These are phyloP conservation scores for Meganola albula DNA, from an alignment of 2,888 invertebrate species.

Conservation along the genomic window DNA sequence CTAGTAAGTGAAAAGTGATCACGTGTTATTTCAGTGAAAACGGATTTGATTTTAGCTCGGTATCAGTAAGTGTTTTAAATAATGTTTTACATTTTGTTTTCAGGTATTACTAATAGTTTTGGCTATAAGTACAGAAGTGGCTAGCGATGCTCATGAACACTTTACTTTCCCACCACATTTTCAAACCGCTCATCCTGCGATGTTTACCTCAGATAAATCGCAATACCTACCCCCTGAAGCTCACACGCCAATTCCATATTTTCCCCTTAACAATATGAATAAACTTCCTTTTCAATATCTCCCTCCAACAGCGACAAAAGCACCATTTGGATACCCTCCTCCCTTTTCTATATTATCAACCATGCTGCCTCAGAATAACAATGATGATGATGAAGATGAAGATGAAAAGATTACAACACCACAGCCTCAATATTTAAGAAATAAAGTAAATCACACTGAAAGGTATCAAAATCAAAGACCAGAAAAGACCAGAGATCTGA, in stretches of 20 bases:
- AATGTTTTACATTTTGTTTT: conserved; percentile 33
- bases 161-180: conserved; percentile 56
- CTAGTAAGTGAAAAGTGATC: conserved; percentile 64
- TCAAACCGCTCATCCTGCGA: conserved; percentile 40
- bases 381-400: conserved; percentile 40
- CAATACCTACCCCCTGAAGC: conserved; percentile 62
- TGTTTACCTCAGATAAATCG: conserved; percentile 53
- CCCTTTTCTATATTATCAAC: conserved; percentile 54
- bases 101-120: conserved; percentile 56
- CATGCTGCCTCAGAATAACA: conserved; percentile 38
- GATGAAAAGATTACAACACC: conserved; percentile 31
- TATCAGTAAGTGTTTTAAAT: conserved; percentile 35
- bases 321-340: conserved; percentile 47
- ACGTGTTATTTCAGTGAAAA: conserved; percentile 29
- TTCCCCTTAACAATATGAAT: conserved; percentile 49
- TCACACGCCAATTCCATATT: conserved; percentile 55
- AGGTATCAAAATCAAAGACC: conserved; percentile 24
- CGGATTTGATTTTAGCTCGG: conserved; percentile 32
- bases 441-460: conserved; percentile 38
- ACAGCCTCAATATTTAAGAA: conserved; percentile 17
- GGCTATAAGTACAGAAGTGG: conserved; percentile 37
- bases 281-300: conserved; percentile 55
- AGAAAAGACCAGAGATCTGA: conserved; percentile 45
- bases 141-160: conserved; percentile 46
- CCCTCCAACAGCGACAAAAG: conserved; percentile 54